Conservation (phyloP, 2,888 invertebrate species). For the Lycocerus yunnanus region DNA sequence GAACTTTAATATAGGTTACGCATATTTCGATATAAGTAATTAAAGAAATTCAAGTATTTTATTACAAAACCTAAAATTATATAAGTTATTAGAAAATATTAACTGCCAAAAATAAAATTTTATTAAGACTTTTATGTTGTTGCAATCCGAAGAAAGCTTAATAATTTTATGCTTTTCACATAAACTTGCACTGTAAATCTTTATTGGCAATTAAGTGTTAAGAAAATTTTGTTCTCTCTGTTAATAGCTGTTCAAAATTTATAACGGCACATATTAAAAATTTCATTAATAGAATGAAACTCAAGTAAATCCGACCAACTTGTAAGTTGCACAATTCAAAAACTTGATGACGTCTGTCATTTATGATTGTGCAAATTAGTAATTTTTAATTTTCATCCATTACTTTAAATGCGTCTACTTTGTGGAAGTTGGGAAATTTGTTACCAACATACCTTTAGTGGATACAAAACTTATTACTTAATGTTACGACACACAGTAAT, state of each 20-base stretch:
- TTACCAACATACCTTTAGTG: too few species aligned
- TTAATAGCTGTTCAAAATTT: constrained; percentile 23
- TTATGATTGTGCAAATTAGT: too few species aligned
- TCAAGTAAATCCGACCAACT: too few species aligned
- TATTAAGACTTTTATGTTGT: background rate
- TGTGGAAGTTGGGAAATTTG: too few species aligned
- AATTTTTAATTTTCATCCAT: too few species aligned
- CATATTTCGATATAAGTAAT: background rate
- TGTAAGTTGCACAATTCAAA: too few species aligned
- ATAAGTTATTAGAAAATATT: background rate
- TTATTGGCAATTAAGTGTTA: background rate
- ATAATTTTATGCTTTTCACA: background rate
- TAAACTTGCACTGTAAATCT: background rate
- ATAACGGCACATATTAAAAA: constrained; percentile 27
- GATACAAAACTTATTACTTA: background rate
- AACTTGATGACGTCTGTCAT: too few species aligned
- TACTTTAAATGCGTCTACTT: too few species aligned
- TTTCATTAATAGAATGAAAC: constrained; percentile 8
- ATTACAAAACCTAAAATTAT: background rate
- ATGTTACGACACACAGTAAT: too few species aligned
- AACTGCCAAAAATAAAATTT: background rate
- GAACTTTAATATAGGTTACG: background rate
- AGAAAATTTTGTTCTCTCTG: background rate
- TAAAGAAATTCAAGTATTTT: background rate
- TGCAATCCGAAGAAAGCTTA: background rate